Evolutionary conservation across 2,113 vertebrate genomes (phyloP).

Genomic region (Semnornis frantzii): DNA sequence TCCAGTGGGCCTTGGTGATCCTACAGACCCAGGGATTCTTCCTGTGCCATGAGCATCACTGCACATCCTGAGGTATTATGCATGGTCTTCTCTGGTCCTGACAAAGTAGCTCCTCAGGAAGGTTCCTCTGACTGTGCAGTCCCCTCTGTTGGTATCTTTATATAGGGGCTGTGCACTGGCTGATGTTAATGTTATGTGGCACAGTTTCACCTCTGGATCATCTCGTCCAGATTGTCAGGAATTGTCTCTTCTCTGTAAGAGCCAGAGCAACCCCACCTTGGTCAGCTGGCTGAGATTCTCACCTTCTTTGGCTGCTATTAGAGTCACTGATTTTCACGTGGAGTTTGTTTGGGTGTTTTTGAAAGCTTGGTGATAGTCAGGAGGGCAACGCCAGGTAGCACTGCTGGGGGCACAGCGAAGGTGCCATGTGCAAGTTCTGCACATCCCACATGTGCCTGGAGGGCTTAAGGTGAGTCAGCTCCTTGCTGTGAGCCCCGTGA

Average conservation of each 20-base stretch:
- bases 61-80: not conserved
- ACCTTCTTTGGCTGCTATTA: not conserved
- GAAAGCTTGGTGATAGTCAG: not conserved
- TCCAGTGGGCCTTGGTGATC: rapidly evolving
- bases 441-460: not conserved
- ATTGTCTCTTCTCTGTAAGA: not conserved
- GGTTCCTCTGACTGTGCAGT: not conserved
- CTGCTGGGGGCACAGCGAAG: not conserved
- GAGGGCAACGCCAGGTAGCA: not conserved
- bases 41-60: not conserved
- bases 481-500: not conserved
- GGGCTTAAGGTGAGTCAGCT: not conserved
- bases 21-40: not conserved
- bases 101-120: not conserved
- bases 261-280: not conserved
- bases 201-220: not conserved
- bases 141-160: not conserved
- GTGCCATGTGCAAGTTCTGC: not conserved
- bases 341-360: not conserved
- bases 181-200: not conserved
- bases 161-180: not conserved
- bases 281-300: not conserved
- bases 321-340: not conserved
- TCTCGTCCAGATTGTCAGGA: not conserved
- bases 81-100: not conserved